A percentile compares a stretch with the other conserved stretches of the same genome.
Evolutionary conservation across 2,113 vertebrate genomes (phyloP).

Genomic region (Laticauda colubrina): DNA sequence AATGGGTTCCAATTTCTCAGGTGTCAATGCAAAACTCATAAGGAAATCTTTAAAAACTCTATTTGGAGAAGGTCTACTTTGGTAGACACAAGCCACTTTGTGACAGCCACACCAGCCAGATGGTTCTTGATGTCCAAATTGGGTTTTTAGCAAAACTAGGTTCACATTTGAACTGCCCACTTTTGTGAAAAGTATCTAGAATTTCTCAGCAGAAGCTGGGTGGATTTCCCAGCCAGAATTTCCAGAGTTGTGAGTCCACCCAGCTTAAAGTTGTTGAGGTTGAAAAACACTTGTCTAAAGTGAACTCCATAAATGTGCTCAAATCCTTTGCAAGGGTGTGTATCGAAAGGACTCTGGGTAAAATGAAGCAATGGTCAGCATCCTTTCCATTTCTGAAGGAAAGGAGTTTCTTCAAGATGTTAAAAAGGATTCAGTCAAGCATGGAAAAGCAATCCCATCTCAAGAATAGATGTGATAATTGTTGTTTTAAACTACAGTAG

Average conservation of each 20-base stretch:
- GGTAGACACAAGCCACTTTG: neutral
- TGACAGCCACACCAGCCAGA: neutral
- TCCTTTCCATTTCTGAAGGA: neutral
- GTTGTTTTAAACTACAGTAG: neutral
- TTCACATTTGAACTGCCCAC: neutral
- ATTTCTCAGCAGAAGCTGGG: no score
- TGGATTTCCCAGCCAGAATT: no score
- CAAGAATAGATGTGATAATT: no score
- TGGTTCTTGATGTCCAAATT: no score
- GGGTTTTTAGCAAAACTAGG: neutral
- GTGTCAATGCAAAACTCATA: neutral
- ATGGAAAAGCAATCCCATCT: no score
- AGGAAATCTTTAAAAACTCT: neutral
- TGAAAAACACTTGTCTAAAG: no score
- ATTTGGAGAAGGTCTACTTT: neutral
- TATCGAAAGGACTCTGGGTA: neutral
- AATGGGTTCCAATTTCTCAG: neutral
- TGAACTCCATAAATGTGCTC: no score
- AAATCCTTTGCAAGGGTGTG: neutral
- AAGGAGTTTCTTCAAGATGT: neutral
- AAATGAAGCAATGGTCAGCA: neutral
- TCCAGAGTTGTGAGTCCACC: no score
- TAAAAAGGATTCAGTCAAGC: neutral
- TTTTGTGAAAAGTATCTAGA: neutral
- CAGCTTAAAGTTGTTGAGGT: no score